Evolutionary conservation across 2,797 vertebrate species (phyloP), one percentile per base, ranked within the genome.

Genomic region (Ataeniobius toweri): DNA sequence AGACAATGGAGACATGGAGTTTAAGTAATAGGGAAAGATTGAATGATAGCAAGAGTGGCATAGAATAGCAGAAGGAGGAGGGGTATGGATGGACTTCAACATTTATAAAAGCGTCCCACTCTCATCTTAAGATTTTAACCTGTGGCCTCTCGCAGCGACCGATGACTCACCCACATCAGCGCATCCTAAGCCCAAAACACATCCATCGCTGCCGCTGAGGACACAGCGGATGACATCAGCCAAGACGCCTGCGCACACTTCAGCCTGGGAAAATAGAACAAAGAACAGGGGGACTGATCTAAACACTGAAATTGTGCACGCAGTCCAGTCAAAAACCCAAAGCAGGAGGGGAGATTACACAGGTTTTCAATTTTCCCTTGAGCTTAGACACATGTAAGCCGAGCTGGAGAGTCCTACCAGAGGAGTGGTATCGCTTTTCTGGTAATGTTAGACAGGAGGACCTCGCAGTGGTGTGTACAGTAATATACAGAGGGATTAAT

Each of bases 211-310:
- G 61, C 98, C 98, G 5, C 97, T 98, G 85, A 99, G 96, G 82
- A 99, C 98, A 13, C 97, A 98, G 87, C 98, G 98, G 93, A 99
- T 98, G 90, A 99, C 97, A 63, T 99, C 98, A 75, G 95, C 95
- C 93, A 99, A 94, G 22, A 97, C 97, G 51, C 96, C 97, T 1
- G 97, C 96, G 76, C 98, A 97, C 46, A 99, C 96, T 92, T 99
- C 98, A 24, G 96, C 96, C 98, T 99, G 94, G 80, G 26, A 82
- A 36, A 76, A 73, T 24, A 79, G 80, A 86, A 88, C 76, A 91
- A 90, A 89, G 74, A 55, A 87, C 44, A 76, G 58, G 22, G 1
- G 56, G 91, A 93, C 74, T 92, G 91, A 91, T 79, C 70, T 20
- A 26, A n/a, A 50, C 3, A 5, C 53, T 28, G 70, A 77, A 71